Percentiles rank a stretch among this genome's conserved stretches.
These are phyloP conservation scores for Mactromeris polynyma DNA, from an alignment of 2,888 invertebrate genomes.

Conservation along the genomic window DNA sequence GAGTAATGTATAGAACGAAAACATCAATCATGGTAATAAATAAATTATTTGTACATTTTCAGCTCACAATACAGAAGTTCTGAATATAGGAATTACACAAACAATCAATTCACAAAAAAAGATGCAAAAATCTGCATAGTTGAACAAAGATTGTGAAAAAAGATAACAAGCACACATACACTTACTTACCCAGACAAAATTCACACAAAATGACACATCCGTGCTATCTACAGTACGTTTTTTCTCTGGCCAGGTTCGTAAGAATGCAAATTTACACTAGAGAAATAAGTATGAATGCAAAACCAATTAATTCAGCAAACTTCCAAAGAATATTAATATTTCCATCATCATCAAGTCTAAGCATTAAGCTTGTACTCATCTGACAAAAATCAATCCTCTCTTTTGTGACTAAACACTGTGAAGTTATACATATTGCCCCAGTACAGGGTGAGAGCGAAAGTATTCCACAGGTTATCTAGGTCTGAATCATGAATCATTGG, in stretches of 20 bases:
- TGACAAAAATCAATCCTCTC: constrained; percentile 48
- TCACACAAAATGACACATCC: constrained; percentile 21
- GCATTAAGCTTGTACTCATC: constrained; percentile 16
- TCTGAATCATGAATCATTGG: too few relatives aligned
- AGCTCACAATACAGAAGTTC: too few relatives aligned
- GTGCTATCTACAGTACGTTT: neutral
- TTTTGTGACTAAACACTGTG: constrained; percentile 58
- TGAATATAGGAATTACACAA: neutral
- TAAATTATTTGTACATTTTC: too few relatives aligned
- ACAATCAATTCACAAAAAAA: neutral
- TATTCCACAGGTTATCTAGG: neutral
- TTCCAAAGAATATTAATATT: constrained; percentile 45
- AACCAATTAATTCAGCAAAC: constrained; percentile 13
- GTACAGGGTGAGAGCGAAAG: constrained; percentile 35
- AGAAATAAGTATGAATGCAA: neutral
- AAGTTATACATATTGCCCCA: constrained; percentile 19
- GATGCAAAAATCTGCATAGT: neutral
- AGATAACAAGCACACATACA: neutral
- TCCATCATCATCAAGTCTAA: constrained; percentile 28
- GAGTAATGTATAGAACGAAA: too few relatives aligned
- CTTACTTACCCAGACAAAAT: neutral
- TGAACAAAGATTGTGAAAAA: neutral
- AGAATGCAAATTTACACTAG: neutral
- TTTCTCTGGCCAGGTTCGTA: neutral
- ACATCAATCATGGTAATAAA: too few relatives aligned